Base-by-base conservation (phyloP, 2,797 vertebrate genomes). In the Lophotriccus pileatus region DNA sequence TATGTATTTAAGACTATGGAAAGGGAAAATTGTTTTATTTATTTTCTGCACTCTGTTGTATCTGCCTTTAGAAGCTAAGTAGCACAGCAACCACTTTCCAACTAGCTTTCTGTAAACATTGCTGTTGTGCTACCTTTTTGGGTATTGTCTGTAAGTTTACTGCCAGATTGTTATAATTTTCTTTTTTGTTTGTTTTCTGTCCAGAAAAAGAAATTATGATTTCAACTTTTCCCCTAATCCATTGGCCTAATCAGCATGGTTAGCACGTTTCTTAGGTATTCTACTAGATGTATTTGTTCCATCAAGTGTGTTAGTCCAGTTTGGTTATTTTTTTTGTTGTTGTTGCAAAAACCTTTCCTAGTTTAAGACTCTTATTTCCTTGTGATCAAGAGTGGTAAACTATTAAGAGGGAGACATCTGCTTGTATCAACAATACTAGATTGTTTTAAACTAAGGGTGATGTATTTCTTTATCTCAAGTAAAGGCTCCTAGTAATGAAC, bases 231-330 rank as follows among this genome's bases (percentile, higher is more conserved):
- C 73, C n/a, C 6, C 74, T 72, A 60, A 69, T 37, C 4, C 9
- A 6, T 59, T 36, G 5, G 2, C 17, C 24, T 53, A 27, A 79
- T 89, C 19, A 1, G 0, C 41, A 44, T 43, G 2, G 24, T 5
- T 1, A 34, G 10, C 23, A 64, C 34, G 30, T 68, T 70, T 82
- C 32, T 41, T 59, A 21, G 9, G 1, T 49, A 27, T 64, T 56
- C 34, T 60, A 18, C 21, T 46, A n/a, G 8, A 19, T 72, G 39
- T 2, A 1, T 22, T 87, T 32, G 37, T 64, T 66, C 43, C 9
- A 22, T 49, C 9, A 30, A 64, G 9, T n/a, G 13, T 32, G 34
- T 87, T 58, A 68, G 12, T 68, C 23, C 21, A 14, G 6, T 69
- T 72, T 52, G 7, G 3, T 64, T 84, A 14, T 2, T 22, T 6